Evolutionary conservation across 1,140 invertebrate species (phyloP).

Genomic region (Drosophila nebulosa): DNA sequence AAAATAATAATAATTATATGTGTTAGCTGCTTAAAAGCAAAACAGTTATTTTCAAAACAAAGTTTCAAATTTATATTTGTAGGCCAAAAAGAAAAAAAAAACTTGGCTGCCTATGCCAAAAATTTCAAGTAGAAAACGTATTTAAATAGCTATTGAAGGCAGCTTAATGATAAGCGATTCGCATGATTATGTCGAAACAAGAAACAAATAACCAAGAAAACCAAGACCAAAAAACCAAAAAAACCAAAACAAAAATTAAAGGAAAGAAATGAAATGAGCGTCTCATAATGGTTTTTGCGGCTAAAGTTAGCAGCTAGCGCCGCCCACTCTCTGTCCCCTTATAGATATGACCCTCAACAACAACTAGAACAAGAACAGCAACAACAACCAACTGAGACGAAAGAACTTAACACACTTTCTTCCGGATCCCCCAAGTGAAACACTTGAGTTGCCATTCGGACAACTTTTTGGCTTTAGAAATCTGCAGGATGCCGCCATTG

Average conservation of each 20-base stretch:
- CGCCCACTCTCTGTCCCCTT: not conserved
- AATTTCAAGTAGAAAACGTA: constrained; percentile 22
- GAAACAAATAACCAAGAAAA: constrained; percentile 28
- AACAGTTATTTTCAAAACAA: no score
- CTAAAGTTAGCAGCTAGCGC: not conserved
- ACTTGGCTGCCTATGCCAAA: not conserved
- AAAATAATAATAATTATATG: no score
- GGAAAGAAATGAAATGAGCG: not conserved
- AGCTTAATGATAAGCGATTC: constrained; percentile 48
- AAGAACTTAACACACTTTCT: constrained; percentile 59
- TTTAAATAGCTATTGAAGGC: constrained; percentile 21
- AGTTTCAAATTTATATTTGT: not conserved
- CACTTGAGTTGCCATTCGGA: constrained; percentile 49
- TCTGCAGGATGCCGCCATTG: constrained; percentile 48
- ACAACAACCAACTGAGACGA: not conserved
- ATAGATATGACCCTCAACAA: not conserved
- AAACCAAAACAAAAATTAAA: not conserved
- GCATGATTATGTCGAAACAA: constrained; percentile 35
- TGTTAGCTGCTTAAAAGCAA: no score
- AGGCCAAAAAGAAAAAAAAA: not conserved
- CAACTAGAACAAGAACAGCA: constrained; percentile 8
- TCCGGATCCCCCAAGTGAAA: constrained; percentile 18
- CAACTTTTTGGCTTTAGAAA: constrained; percentile 69
- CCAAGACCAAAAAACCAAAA: not conserved
- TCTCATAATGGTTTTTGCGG: not conserved